Evolutionary conservation across 2,113 vertebrate species (phyloP).

Genomic region (Puma concolor): DNA sequence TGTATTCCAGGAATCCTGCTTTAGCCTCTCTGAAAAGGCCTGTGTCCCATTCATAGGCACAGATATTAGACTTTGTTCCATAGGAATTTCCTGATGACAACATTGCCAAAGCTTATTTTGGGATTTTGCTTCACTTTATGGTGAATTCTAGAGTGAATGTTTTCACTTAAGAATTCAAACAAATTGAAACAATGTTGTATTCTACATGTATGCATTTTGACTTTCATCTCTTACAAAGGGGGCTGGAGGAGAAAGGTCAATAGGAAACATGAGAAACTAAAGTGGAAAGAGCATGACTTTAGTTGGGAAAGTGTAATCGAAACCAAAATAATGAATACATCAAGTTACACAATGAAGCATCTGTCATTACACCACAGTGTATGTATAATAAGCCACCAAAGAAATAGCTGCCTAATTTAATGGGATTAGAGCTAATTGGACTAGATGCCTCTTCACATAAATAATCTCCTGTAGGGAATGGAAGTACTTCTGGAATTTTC

Average conservation of each 20-base stretch:
- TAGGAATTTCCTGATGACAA: constrained; percentile 52
- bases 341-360: neutral
- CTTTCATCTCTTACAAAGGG: constrained; percentile 44
- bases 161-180: constrained; percentile 66
- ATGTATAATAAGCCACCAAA: neutral
- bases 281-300: constrained; percentile 14
- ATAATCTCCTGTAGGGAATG: neutral
- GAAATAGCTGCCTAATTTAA: neutral
- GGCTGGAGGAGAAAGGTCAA: neutral
- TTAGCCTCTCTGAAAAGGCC: neutral
- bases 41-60: neutral
- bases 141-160: constrained; percentile 34
- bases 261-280: constrained; percentile 50
- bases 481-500: constrained; percentile 43
- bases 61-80: constrained; percentile 22
- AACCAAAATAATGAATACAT: constrained; percentile 44
- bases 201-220: constrained; percentile 38
- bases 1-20: neutral
- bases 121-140: constrained; percentile 51
- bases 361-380: neutral
- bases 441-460: neutral
- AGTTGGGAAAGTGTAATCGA: neutral
- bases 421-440: neutral
- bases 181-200: constrained; percentile 13
- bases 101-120: constrained; percentile 30